Conservation (phyloP, 1,140 invertebrate species). For the Lerema accius region DNA sequence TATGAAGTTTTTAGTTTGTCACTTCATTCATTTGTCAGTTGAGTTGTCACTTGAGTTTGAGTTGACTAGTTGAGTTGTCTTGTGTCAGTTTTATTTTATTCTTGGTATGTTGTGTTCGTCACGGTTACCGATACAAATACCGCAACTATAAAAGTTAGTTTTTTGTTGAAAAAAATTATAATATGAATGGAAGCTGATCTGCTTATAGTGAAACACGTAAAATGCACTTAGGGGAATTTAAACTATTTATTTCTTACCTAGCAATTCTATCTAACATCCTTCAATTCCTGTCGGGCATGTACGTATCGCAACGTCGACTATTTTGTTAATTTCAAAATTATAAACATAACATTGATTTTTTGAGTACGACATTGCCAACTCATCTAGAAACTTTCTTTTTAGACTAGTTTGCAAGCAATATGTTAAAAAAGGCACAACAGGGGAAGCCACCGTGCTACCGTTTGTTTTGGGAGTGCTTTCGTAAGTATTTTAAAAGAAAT, state of each 20-base stretch:
- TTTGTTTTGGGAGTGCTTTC: conserved; percentile 90
- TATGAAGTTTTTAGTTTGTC: no score
- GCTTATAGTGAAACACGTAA: neutral
- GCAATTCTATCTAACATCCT: conserved; percentile 66
- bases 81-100: no score
- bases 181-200: conserved; percentile 2
- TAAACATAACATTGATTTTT: no score
- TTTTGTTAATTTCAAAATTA: no score
- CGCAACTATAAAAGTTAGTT: no score
- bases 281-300: conserved; percentile 69
- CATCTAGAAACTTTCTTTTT: conserved; percentile 53
- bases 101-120: no score
- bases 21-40: no score
- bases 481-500: conserved; percentile 80
- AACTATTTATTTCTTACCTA: conserved; percentile 53
- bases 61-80: no score
- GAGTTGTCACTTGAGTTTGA: no score
- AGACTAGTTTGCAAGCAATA: conserved; percentile 88
- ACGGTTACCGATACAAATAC: no score
- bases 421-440: conserved; percentile 85
- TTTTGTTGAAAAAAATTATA: neutral
- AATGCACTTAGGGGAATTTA: conserved; percentile 44
- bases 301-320: conserved; percentile 42
- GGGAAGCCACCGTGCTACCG: conserved; percentile 87
- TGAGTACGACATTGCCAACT: no score